Percentiles rank a stretch among this genome's conserved stretches.
phyloP scores from a whole-genome alignment of 2,113 vertebrate genomes.

The Carlito syrichta region DNA sequence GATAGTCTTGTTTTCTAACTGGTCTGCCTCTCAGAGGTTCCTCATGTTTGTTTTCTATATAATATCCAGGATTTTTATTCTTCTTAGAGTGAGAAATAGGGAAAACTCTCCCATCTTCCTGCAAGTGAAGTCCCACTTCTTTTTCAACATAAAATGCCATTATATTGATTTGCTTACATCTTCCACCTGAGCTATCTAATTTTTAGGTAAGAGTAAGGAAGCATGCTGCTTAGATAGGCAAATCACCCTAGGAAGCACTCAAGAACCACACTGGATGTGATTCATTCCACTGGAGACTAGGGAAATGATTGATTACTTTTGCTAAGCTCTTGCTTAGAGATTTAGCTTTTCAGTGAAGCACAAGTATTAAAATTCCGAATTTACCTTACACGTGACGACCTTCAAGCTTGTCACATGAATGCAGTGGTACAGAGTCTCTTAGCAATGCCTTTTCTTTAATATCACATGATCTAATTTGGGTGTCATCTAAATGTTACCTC shows the following conservation, averaged over 20 bases:
- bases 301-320: neutral
- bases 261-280: neutral
- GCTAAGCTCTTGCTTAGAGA: neutral
- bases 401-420: rapidly evolving
- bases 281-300: neutral
- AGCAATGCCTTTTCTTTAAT: neutral
- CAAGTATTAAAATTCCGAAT: neutral
- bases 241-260: rapidly evolving
- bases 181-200: neutral
- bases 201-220: neutral
- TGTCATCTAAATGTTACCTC: neutral
- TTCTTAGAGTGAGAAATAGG: neutral
- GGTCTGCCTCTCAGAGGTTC: neutral
- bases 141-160: neutral
- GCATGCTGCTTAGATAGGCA: neutral
- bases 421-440: neutral
- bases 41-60: neutral
- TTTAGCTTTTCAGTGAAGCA: neutral
- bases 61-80: too few relatives aligned
- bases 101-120: neutral
- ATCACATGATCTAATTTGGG: neutral
- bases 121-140: neutral
- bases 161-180: too few relatives aligned
- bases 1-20: too few relatives aligned
- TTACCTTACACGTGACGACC: neutral